Percentiles rank a stretch among this genome's conserved stretches.
phyloP scores from a whole-genome alignment of 2,888 invertebrate species.

The Corythucha ciliata region DNA sequence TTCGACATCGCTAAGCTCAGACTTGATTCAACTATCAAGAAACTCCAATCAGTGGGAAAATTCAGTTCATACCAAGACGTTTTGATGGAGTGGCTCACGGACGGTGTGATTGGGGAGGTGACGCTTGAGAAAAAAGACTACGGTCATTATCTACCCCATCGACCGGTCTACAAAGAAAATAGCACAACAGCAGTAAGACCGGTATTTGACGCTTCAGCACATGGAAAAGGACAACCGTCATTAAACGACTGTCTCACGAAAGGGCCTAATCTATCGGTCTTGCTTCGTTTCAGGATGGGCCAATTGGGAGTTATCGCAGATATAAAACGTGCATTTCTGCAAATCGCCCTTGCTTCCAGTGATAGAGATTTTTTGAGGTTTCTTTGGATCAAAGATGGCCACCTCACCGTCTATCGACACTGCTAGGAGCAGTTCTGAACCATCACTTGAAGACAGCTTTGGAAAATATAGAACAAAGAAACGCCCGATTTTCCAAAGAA shows the following conservation, averaged over 20 bases:
- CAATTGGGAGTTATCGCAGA: constrained; percentile 28
- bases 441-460: constrained; percentile 12
- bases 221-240: constrained; percentile 20
- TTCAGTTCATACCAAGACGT: constrained; percentile 34
- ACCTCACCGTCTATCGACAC: constrained; percentile 17
- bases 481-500: not conserved
- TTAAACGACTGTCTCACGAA: constrained; percentile 34
- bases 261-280: constrained; percentile 28
- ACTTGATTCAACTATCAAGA: constrained; percentile 33
- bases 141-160: constrained; percentile 17
- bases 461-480: not conserved
- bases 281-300: constrained; percentile 25
- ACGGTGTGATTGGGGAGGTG: constrained; percentile 36
- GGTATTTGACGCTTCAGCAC: constrained; percentile 26
- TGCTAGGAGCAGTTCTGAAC: constrained; percentile 20
- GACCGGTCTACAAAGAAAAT: constrained; percentile 11
- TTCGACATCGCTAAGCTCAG: constrained; percentile 34
- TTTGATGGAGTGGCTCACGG: constrained; percentile 35
- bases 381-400: constrained; percentile 28
- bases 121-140: constrained; percentile 21
- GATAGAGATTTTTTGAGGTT: constrained; percentile 36
- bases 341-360: constrained; percentile 32
- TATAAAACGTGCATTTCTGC: constrained; percentile 38
- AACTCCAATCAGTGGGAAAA: constrained; percentile 30
- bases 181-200: constrained; percentile 12